Evolutionary conservation across 2,888 invertebrate genomes (phyloP), one percentile per base, ranked within the genome.

Genomic region (Melanostoma mellinum): DNA sequence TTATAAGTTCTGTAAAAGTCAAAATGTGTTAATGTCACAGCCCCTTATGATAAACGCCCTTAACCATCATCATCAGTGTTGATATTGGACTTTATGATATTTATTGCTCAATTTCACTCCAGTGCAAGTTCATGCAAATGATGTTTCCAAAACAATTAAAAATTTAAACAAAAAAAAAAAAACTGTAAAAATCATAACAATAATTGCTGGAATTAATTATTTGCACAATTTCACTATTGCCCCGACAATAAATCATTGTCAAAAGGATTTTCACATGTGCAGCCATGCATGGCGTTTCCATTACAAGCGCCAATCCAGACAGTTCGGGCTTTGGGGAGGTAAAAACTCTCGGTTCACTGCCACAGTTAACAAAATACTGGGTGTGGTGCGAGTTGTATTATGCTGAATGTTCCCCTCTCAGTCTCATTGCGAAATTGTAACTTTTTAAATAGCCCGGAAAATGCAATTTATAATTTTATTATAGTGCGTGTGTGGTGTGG

Each of bases 131-230:
- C 35, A 67, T 50, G 61, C 53, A 67, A 75, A 72, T 30, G 72
- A 46, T 53, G 53, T 40, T 40, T 3, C n/a, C 52, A 36, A n/a
- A 50, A 20, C 20, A 44, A 10, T 10, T 20, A 38, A 5, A 30
- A 10, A 3, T 4, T 10, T 20, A 44, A 42, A 44, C 6, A 46
- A 65, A 65, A 48, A 38, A 55, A 42, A 32, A 33, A 61, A 81
- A 68, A 84, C 77, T 82, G 77, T 85, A 75, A 79, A 69, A 79
- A 75, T 77, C 86, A 86, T 79, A 86, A 86, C 81, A 86, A 85
- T 87, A 87, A 88, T 87, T 87, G 86, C 86, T 86, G 85, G 82
- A 87, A 88, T 88, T 87, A 88, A 88, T 87, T 87, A 88, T 87
- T 88, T 87, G 86, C 86, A 87, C 86, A 87, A 86, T 87, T 86